Evolutionary conservation across 2,797 vertebrate genomes (phyloP).

Genomic region (Coccyzus lansbergi): DNA sequence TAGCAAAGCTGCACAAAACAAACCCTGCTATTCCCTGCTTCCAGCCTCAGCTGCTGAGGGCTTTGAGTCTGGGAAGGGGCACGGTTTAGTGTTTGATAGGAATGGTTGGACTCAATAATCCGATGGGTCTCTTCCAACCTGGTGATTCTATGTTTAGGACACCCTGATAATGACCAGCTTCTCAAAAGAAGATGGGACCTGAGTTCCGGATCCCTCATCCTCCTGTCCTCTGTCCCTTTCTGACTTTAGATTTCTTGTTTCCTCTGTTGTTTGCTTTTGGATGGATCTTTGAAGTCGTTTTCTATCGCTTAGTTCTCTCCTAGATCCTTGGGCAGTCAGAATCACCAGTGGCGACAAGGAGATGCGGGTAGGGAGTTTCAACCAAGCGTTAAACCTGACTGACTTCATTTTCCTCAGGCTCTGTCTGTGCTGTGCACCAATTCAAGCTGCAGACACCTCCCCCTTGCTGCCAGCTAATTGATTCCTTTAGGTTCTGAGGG

Average conservation of each 20-base stretch:
- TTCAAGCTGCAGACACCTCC: not conserved
- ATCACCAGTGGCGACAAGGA: not conserved
- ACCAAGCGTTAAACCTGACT: not conserved
- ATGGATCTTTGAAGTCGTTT: not conserved
- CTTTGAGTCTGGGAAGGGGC: not conserved
- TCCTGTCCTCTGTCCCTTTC: not conserved
- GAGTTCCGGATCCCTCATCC: not conserved
- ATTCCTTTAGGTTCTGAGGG: not conserved
- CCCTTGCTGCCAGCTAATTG: not conserved
- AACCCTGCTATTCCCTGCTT: conserved; percentile 10
- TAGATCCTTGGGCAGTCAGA: not conserved
- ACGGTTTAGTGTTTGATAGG: too few relatives aligned
- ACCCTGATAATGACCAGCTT: not conserved
- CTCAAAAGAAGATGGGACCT: not conserved
- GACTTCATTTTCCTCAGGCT: not conserved
- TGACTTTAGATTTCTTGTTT: not conserved
- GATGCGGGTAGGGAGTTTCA: not conserved
- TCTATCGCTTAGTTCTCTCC: not conserved
- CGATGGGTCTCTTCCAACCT: too few relatives aligned
- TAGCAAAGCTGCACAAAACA: not conserved
- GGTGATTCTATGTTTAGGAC: too few relatives aligned
- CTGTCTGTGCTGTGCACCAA: not conserved
- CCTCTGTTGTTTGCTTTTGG: not conserved
- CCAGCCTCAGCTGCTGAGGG: not conserved
- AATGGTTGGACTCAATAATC: too few relatives aligned